phyloP scores from a whole-genome alignment of 2,888 invertebrate species.

The Cabera pusaria region DNA sequence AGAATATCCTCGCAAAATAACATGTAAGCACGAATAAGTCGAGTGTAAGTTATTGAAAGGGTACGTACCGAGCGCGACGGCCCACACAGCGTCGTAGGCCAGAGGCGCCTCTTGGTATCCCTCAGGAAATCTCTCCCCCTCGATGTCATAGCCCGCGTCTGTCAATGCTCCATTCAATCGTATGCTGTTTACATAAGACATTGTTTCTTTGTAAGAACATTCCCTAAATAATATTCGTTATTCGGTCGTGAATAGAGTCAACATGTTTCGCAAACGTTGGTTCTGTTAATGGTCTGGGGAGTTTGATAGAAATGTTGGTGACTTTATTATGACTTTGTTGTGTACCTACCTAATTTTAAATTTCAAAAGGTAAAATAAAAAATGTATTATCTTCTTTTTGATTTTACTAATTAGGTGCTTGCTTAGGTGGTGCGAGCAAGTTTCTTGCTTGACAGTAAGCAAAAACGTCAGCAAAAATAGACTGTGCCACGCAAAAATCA shows the following conservation, averaged over 20 bases:
- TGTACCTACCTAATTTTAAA: too few species aligned
- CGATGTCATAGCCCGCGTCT: constrained; percentile 92
- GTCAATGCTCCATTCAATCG: constrained; percentile 92
- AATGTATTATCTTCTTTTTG: too few species aligned
- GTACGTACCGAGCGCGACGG: constrained; percentile 92
- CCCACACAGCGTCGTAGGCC: constrained; percentile 99
- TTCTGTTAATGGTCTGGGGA: constrained; percentile 4
- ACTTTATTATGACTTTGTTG: too few species aligned
- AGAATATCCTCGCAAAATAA: constrained; percentile 18
- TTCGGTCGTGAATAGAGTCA: constrained; percentile 9
- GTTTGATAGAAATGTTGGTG: constrained; percentile 9
- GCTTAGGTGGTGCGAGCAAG: too few species aligned
- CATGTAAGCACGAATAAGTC: constrained; percentile 18
- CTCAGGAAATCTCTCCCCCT: constrained; percentile 93
- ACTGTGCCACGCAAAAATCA: too few species aligned
- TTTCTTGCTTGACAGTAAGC: too few species aligned
- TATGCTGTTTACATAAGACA: constrained; percentile 75
- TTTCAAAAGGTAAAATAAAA: too few species aligned
- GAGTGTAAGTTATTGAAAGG: constrained; percentile 12
- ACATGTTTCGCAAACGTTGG: constrained; percentile 10
- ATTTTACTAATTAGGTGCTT: too few species aligned
- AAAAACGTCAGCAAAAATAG: too few species aligned
- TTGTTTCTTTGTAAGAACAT: constrained; percentile 30
- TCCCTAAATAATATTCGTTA: constrained; percentile 13
- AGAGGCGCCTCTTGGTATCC: constrained; percentile 99